Evolutionary conservation across 2,113 vertebrate genomes (phyloP), one percentile per base, ranked within the genome.

Genomic region (Clarias gariepinus): DNA sequence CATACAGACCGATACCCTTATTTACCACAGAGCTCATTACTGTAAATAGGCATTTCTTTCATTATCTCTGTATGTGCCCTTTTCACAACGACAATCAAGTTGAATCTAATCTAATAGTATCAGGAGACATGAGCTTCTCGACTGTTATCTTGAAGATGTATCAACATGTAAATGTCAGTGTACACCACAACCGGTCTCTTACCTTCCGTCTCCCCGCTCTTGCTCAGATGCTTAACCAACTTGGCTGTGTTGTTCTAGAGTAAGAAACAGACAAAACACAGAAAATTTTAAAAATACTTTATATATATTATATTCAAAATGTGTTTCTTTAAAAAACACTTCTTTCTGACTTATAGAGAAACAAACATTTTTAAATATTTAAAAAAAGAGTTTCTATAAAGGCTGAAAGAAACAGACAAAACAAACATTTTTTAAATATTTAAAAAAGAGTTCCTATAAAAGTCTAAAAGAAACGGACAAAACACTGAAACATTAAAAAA

Each of bases 151-250:
- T 30, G n/a, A 71, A 74, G 68, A 36, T 71, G 33, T 36, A 36
- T 47, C 1, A 55, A 2, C 4, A 66, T 30, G 21, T 18, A 6
- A 52, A 76, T 23, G 13, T 52, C 9, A 6, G 23, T 15, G 73
- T 15, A n/a, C 9, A 25, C 21, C 41, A 74, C 13, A 7, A 52
- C 11, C 25, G 5, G 30, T 25, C 23, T 36, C 94, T 87, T 68
- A 98, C 97, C 97, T 93, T 97, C 98, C 36, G 97, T 97, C 0
- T 98, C 97, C 0, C 95, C 97, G 0, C 94, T 95, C 88, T 98
- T 99, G 93, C 97, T 98, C 85, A 99, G 95, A 64, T 98, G 98
- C 90, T 99, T 98, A 89, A 99, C 98, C 92, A 99, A 90, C 89
- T 99, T 99, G 47, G 98, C 98, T 0, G 98, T 98, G 93, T 98